Evolutionary conservation across 2,113 vertebrate species (phyloP), one percentile per base, ranked within the genome.

Genomic region (Corydoras maculifer): DNA sequence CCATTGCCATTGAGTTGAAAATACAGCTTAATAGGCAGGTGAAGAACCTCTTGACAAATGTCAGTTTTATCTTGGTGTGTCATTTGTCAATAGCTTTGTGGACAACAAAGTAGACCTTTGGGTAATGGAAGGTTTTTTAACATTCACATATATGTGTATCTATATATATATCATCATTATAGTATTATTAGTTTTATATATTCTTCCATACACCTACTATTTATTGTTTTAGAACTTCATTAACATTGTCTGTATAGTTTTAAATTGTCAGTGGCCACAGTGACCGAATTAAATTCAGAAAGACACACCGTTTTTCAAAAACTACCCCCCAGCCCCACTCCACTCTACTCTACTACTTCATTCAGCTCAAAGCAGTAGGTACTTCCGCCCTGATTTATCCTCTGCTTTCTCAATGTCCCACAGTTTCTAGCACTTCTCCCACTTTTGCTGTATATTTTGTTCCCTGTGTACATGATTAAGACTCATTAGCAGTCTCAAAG

Each of bases 11-110:
- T 91, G 86, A 91, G 91, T 80, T 81, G 78, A 86, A 87, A 81
- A 64, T 32, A 60, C 77, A 82, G 84, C 81, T 88, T 91, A 90
- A 92, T 91, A 89, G 89, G 91, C 87, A 87, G 87, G 79, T 89
- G 88, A 91, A 92, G 91, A 87, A 74, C 83, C 80, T 89, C 85
- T 87, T 87, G 85, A 87, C 88, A 90, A 87, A 93, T 87, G 91
- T 87, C 81, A 68, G 82, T 87, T 83, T 83, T 80, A 84, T 84
- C 82, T 75, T 70, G 29, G 10, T 66, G 61, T n/a, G 14, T 61
- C 12, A 14, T 5, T 76, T 58, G 62, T 5, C 13, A 50, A 13
- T 68, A 30, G 35, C 60, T 49, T 75, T 64, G 11, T 7, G 65
- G 35, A 11, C 13, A 60, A 54, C 8, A 25, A 32, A 35, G 15